A percentile compares a stretch with the other conserved stretches of the same genome.
Conservation (phyloP, 2,113 vertebrate species). For the Urocolius indicus region DNA sequence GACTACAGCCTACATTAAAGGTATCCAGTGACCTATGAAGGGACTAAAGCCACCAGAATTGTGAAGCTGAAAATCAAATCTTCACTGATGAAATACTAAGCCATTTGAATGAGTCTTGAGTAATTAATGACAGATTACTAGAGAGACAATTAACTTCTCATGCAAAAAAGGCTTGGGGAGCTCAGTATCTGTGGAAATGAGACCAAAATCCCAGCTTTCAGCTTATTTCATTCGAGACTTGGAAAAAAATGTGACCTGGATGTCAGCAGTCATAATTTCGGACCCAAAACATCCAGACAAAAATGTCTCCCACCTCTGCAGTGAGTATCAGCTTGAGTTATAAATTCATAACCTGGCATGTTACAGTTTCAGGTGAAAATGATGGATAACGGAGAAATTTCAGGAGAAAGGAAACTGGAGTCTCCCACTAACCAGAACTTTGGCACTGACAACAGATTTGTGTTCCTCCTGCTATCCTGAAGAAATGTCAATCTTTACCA, state of each 20-base stretch:
- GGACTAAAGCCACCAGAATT: not conserved
- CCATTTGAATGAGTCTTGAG: not conserved
- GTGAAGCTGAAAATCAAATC: not conserved
- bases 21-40: not conserved
- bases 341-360: not conserved
- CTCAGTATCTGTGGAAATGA: not conserved
- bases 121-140: not conserved
- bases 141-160: not conserved
- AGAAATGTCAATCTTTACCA: not conserved
- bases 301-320: not conserved
- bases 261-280: not conserved
- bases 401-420: not conserved
- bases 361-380: not conserved
- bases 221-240: not conserved
- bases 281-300: not conserved
- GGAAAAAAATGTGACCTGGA: not conserved
- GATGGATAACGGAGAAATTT: not conserved
- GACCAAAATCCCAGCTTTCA: not conserved
- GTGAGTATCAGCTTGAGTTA: not conserved
- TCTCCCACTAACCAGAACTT: not conserved
- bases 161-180: not conserved
- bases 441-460: not conserved
- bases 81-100: slow-evolving; percentile 9
- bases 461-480: not conserved
- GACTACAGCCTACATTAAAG: not conserved